Conservation (phyloP, 2,888 invertebrate genomes). For the Trachelus troglodyta region DNA sequence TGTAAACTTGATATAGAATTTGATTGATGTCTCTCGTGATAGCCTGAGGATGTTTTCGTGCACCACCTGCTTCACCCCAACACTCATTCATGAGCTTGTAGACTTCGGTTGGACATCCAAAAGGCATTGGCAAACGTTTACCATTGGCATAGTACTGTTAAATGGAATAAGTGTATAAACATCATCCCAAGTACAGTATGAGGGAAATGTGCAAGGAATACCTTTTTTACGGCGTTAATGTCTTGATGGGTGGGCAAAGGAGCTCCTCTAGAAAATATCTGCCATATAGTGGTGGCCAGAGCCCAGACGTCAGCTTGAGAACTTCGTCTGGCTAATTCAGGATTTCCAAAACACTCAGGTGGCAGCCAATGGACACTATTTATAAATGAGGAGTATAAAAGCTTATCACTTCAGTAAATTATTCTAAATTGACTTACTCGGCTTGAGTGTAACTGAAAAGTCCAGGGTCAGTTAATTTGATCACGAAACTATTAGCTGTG, state of each 20-base stretch:
- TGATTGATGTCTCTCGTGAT: slow-evolving; percentile 88
- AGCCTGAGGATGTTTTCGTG: slow-evolving; percentile 82
- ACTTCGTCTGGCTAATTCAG: slow-evolving; percentile 75
- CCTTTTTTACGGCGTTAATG: slow-evolving; percentile 61
- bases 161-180: slow-evolving; percentile 16
- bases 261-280: slow-evolving; percentile 86
- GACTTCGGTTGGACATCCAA: slow-evolving; percentile 79
- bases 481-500: slow-evolving; percentile 76
- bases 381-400: not conserved
- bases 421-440: slow-evolving; percentile 72
- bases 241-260: slow-evolving; percentile 60
- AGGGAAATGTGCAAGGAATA: slow-evolving; percentile 23
- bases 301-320: slow-evolving; percentile 90
- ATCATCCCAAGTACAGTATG: not conserved
- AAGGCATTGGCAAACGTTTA: slow-evolving; percentile 75
- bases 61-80: slow-evolving; percentile 80
- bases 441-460: slow-evolving; percentile 65
- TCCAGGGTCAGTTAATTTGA: slow-evolving; percentile 88
- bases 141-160: slow-evolving; percentile 77
- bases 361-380: slow-evolving; percentile 92
- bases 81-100: slow-evolving; percentile 83
- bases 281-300: slow-evolving; percentile 91
- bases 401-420: not conserved
- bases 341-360: slow-evolving; percentile 80
- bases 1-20: slow-evolving; percentile 78